phyloP scores from a whole-genome alignment of 2,797 vertebrate genomes.

The Lutjanus campechanus region DNA sequence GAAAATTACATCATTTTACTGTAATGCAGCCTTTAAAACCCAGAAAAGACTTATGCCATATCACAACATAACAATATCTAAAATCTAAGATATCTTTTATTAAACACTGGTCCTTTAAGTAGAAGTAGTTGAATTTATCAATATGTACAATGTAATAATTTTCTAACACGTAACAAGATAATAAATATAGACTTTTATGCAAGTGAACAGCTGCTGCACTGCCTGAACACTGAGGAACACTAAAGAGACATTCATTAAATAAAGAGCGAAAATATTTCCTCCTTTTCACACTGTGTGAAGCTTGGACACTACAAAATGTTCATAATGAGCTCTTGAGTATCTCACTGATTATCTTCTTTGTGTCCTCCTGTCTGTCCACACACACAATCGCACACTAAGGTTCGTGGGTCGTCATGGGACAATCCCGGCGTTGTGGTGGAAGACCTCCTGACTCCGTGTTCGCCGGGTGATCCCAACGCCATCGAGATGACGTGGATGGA shows the following conservation, averaged over 20 bases:
- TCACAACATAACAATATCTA: too few relatives aligned
- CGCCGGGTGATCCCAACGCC: constrained; percentile 89
- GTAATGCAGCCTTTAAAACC: too few relatives aligned
- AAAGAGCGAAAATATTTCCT: not conserved
- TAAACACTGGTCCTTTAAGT: not conserved
- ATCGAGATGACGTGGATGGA: constrained; percentile 94
- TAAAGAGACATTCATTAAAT: not conserved
- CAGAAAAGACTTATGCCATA: too few relatives aligned
- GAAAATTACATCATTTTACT: too few relatives aligned
- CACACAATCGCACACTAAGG: constrained; percentile 67
- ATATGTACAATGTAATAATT: not conserved
- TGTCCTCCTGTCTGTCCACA: not conserved
- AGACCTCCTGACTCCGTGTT: constrained; percentile 93
- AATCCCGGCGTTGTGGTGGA: constrained; percentile 85
- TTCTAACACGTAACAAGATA: not conserved
- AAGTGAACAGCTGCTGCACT: not conserved
- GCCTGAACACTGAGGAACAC: not conserved
- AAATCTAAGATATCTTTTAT: too few relatives aligned
- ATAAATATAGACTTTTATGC: not conserved
- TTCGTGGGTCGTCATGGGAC: constrained; percentile 86
- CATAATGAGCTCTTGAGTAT: not conserved
- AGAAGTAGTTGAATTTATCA: not conserved
- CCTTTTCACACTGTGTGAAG: not conserved
- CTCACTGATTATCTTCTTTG: not conserved
- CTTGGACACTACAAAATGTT: not conserved